Base-by-base conservation (phyloP, 2,888 invertebrate genomes). In the Drosophila pseudotalamancana region DNA sequence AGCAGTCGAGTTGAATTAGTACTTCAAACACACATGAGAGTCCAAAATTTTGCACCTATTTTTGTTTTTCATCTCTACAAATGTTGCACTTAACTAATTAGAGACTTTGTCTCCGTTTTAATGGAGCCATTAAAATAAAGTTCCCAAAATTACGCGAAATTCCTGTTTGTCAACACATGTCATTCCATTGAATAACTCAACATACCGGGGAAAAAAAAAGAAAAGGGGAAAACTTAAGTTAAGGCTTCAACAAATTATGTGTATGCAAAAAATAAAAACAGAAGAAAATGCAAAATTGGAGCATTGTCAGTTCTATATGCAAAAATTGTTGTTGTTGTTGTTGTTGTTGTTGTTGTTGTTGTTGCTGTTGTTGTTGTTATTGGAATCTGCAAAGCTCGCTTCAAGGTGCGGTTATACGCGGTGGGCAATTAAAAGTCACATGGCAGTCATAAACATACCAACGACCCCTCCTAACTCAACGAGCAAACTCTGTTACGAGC, bases 341-440 rank as follows among this genome's bases (percentile, higher is more conserved):
- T 45, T 50, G 18, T 45, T 57, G 39, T 39, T 45, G 46, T 4
- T 42, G 31, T 31, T 5, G 31, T n/a, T n/a, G n/a, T n/a, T n/a
- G 27, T 37, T 67, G 60, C 43, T 46, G 37, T 34, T 57, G 49
- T 53, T 57, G 67, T 35, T 51, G 55, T 69, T 64, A 65, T 77
- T 57, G 78, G 61, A 27, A 64, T 64, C 76, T 51, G 62, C 59
- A 46, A 62, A 57, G 67, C 66, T 73, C 61, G 48, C 66, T 74
- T 77, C 64, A 79, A 70, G 69, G 57, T 80, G 77, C 71, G 76
- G 73, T 70, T 76, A 65, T 73, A 66, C 72, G 73, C 72, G 32
- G 11, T 11, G 56, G n/a, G 80, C 80, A 81, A 81, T 81, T 81
- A 81, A 80, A 81, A 81, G 83, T 72, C 80, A 75, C 80, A 83